These are phyloP conservation scores for Esox lucius DNA, from an alignment of 2,797 vertebrate species.

Conservation along the genomic window DNA sequence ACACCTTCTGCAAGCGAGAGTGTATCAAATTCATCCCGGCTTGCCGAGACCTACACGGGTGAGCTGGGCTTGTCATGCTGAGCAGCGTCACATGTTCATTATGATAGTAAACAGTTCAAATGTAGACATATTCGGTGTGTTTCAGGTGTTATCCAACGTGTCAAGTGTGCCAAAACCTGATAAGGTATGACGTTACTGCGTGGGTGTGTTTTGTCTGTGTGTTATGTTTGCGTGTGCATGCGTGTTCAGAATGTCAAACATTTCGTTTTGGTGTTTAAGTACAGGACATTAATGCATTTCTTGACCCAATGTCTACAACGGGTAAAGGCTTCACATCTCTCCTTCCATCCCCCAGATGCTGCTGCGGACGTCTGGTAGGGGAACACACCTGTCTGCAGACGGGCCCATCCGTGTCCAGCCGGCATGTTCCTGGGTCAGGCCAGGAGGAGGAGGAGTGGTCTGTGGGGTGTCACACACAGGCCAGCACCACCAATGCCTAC, in stretches of 20 bases:
- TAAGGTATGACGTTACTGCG: constrained; percentile 78
- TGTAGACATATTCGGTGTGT: constrained; percentile 55
- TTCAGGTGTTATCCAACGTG: constrained; percentile 87
- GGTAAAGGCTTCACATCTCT: background rate
- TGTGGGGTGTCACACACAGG: constrained; percentile 82
- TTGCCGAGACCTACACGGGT: constrained; percentile 90
- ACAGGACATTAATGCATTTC: background rate
- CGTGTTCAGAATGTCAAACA: background rate
- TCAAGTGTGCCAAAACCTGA: constrained; percentile 92
- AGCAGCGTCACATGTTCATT: background rate
- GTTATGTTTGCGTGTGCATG: background rate
- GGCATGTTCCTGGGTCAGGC: constrained; percentile 49
- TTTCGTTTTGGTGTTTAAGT: background rate
- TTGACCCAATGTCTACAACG: background rate
- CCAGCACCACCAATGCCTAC: constrained; percentile 88
- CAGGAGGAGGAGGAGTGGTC: constrained; percentile 82
- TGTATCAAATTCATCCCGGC: constrained; percentile 86
- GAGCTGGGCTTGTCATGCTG: constrained; percentile 29
- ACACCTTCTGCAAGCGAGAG: constrained; percentile 88
- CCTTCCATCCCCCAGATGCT: constrained; percentile 77
- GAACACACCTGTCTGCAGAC: constrained; percentile 81
- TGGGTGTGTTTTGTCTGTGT: constrained; percentile 1
- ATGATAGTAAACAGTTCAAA: background rate
- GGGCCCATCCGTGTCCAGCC: constrained; percentile 60
- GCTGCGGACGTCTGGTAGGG: constrained; percentile 87